Evolutionary conservation across 2,113 vertebrate species (phyloP).

Genomic region (Odocoileus virginianus): DNA sequence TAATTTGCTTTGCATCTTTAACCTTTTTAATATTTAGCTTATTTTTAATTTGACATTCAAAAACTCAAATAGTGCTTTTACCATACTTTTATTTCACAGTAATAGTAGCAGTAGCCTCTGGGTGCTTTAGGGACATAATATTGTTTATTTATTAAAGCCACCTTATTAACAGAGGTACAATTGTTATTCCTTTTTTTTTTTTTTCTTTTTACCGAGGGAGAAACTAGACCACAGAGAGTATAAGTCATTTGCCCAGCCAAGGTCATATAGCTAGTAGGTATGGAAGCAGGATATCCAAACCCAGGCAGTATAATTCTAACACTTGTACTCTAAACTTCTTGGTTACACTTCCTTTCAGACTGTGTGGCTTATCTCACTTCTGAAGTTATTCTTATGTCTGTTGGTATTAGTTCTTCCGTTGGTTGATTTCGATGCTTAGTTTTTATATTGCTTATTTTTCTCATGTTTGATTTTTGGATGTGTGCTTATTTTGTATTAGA

Average conservation of each 20-base stretch:
- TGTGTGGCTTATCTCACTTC: background rate
- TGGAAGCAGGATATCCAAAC: background rate
- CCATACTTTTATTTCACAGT: background rate
- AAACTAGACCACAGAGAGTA: background rate
- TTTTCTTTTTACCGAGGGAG: background rate
- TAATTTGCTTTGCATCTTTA: slow-evolving; percentile 17
- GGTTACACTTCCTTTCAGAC: background rate
- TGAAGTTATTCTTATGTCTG: background rate
- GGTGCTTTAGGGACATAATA: background rate
- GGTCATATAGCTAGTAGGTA: background rate
- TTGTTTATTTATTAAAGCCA: background rate
- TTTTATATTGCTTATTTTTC: background rate
- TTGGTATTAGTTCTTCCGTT: background rate
- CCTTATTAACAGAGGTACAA: background rate
- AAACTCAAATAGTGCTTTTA: background rate
- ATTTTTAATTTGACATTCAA: background rate
- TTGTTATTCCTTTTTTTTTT: background rate
- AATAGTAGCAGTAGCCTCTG: background rate
- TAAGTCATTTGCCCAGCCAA: background rate
- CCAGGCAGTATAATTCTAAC: background rate
- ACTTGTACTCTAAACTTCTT: background rate
- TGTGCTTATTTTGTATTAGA: background rate
- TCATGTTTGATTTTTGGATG: background rate
- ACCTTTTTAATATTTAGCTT: background rate
- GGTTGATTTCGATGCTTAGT: background rate